phyloP scores from a whole-genome alignment of 2,113 vertebrate genomes.

The Passer montanus region DNA sequence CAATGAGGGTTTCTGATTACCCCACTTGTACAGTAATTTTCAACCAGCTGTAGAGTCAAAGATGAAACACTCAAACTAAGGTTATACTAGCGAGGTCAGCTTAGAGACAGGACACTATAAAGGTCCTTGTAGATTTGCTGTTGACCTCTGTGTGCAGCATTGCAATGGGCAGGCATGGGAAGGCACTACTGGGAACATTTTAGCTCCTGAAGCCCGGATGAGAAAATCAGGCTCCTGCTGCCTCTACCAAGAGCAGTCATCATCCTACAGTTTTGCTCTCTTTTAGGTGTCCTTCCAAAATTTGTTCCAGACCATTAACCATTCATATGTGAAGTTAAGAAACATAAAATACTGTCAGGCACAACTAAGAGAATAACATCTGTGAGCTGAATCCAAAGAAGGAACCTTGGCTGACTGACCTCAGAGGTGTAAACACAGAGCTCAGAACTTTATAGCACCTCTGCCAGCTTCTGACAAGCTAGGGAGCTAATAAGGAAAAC shows the following conservation, averaged over 20 bases:
- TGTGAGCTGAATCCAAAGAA: not conserved
- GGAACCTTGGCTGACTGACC: not conserved
- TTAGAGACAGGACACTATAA: not conserved
- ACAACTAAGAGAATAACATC: not conserved
- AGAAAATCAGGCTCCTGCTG: not conserved
- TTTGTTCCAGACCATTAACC: not conserved
- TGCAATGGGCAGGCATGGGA: not conserved
- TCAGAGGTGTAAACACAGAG: not conserved
- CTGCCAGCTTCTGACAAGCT: not conserved
- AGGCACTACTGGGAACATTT: not conserved
- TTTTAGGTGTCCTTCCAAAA: not conserved
- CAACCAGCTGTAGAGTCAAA: not conserved
- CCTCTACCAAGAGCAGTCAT: not conserved
- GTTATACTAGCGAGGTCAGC: rapidly evolving
- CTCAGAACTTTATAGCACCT: not conserved
- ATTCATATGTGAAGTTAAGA: not conserved
- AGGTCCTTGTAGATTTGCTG: not conserved
- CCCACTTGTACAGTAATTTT: not conserved
- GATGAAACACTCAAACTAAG: not conserved
- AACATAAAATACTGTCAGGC: not conserved
- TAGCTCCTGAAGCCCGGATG: not conserved
- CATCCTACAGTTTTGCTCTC: not conserved
- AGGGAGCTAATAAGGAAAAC: not conserved
- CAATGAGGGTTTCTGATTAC: not conserved
- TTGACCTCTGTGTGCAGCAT: not conserved